Base-by-base conservation (phyloP, 2,888 invertebrate genomes). In the Nephrocerus scutellatus region DNA sequence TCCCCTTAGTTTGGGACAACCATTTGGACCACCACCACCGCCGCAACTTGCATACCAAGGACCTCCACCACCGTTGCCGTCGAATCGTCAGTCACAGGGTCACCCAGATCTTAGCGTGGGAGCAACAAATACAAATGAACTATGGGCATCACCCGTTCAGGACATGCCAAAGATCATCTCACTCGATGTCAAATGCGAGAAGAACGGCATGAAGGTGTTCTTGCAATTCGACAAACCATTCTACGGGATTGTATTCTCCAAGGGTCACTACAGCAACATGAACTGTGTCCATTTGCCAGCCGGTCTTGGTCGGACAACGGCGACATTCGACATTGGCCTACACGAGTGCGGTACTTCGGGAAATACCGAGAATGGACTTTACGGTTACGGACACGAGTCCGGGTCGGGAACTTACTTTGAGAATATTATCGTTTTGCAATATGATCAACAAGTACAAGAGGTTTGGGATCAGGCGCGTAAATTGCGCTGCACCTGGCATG, bases 381-480 rank as follows among this genome's bases (percentile, higher is more conserved):
- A 84, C 58, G 90, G 90, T 30, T 84, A 87, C 59, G 89, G 88
- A 2, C 84, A 85, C 25, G 86, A 88, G 41, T 83, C 87, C 1
- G 89, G 90, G 0, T 87, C 88, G 3, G 92, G 92, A 6, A 90
- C 90, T 2, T 92, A 84, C 66, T 91, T 92, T 54, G 92, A 92
- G 70, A 92, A 92, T 56, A 90, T 90, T 32, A 87, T 92, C 52
- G 90, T 92, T 12, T 82, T 92, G 41, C 92, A 91, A 60, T 92
- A 91, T 58, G 92, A 92, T 67, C 88, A 88, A 4, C 84, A 86
- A 71, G 90, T 92, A 1, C 91, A 92, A 68, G 92, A 92, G 70
- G 89, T 90, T 3, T 92, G 92, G 92, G 92, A 92, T 71, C 90
- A 91, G 66, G 92, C 92, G 1, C 74, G 92, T 36, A 91, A 91